These are phyloP conservation scores for Neodiprion lecontei DNA, from an alignment of 1,140 invertebrate genomes.

Conservation along the genomic window DNA sequence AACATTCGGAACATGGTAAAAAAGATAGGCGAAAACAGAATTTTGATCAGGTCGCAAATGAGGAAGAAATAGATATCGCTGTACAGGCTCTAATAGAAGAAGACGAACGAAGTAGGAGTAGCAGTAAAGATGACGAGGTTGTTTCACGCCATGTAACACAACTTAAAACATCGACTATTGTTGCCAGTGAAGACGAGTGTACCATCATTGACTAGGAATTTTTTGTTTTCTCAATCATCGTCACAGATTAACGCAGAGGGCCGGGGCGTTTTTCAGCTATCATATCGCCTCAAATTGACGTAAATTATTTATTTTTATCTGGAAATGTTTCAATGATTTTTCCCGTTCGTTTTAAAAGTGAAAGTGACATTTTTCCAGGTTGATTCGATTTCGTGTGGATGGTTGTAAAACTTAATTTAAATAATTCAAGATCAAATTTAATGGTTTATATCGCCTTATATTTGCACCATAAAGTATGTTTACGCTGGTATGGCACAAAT, in stretches of 20 bases:
- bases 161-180: constrained; percentile 29
- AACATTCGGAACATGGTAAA: background rate
- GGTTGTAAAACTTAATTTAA: too few relatives aligned
- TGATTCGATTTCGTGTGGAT: too few relatives aligned
- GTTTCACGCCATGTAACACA: constrained; percentile 17
- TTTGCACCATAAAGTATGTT: too few relatives aligned
- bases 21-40: constrained; percentile 22
- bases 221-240: constrained; percentile 15
- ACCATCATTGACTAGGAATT: constrained; percentile 30
- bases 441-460: too few relatives aligned
- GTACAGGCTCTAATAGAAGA: background rate
- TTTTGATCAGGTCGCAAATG: constrained; percentile 14
- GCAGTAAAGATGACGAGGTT: constrained; percentile 7
- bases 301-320: too few relatives aligned
- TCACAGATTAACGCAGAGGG: constrained; percentile 9
- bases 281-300: background rate
- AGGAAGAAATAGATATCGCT: constrained; percentile 15
- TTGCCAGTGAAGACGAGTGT: constrained; percentile 37
- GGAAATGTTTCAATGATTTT: too few relatives aligned
- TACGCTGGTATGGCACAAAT: too few relatives aligned
- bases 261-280: background rate
- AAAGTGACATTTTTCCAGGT: too few relatives aligned
- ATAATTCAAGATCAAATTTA: too few relatives aligned
- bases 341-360: too few relatives aligned
- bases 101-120: background rate